Base-by-base conservation (phyloP, 30 jellyfish, hydroid and myxozoan genomes). In the Cassiopea andromeda region DNA sequence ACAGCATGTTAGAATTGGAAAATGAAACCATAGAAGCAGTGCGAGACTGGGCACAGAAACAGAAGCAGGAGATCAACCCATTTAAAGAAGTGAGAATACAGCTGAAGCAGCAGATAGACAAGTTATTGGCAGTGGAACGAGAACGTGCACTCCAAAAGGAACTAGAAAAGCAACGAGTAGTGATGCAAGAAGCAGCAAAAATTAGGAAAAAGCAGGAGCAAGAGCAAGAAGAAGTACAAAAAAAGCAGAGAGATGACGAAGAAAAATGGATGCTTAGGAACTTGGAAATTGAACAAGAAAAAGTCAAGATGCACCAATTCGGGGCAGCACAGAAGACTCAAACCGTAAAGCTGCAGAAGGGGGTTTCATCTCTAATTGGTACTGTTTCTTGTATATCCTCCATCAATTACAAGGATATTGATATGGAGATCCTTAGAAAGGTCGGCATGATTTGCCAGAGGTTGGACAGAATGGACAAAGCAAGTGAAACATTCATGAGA, bases 261-360 rank as follows among this genome's bases (percentile, higher is more conserved):
- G 64, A 54, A 54, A 54, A 80, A 78, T 85, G 78, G 58, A 78
- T 61, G 69, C 60, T 94, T 46, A 87, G 61, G 92, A 46, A 12
- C 47, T 14, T 12, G 8, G 14, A 17, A 8, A 74, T 44, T 16
- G 83, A 74, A n/a, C 68, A 60, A 71, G 68, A 86, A 64, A 76
- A 75, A 75, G 61, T 57, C 58, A 64, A 81, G 60, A 75, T 48
- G 60, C 44, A 87, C 46, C 75, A 87, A 58, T 17, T 73, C n/a
- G 3, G 67, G 75, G 76, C 61, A 86, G 74, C 83, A 77, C 58
- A 18, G 76, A 67, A 48, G 75, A 3, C 44, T 17, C 77, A 68
- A 74, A 89, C 92, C 18, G 97, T 91, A n/a, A 90, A 90, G 81
- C 83, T 91, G 60, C 97, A 91, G 70, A 91, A 91, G 17, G 86